Base-by-base conservation (phyloP, 2,113 vertebrate species). In the Rhabdomys dilectus region DNA sequence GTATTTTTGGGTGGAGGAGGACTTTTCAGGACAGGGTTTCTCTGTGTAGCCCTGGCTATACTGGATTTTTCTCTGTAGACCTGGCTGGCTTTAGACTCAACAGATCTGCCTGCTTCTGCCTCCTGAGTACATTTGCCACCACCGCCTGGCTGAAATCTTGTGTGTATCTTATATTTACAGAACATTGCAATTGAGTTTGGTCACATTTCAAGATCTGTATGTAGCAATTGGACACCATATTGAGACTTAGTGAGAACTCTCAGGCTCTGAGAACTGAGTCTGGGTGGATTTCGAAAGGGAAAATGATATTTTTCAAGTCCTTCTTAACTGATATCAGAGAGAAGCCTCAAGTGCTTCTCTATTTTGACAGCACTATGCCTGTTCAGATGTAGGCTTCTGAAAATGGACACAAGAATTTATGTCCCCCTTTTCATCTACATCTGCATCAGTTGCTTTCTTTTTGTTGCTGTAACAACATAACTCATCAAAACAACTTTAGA, bases 181-280 rank as follows among this genome's bases (percentile, higher is more conserved):
- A 64, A 62, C 19, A 66, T 68, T n/a, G 48, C 70, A 78, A 19
- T 88, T 73, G 3, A 13, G 42, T 60, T 21, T 13, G 77, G 19
- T 11, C 17, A 34, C 13, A n/a, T 95, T 80, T 95, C 39, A 62
- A 68, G 56, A 87, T 51, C 39, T 60, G 36, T 53, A 62, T 89
- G 39, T 93, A 78, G 26, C 68, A 85, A 73, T 45, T 80, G 76
- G 19, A 36, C 11, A 36, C 66, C 5, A 19, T 68, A 56, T 87
- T 80, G 53, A 76, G 70, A 75, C 70, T 95, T 89, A 78, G 56
- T 81, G 7, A 96, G 84, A 96, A 87, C 10, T n/a, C 10, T n/a
- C 64, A 93, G 45, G 15, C 78, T 91, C 89, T 89, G 78, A 73
- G 13, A 96, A 95, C 45, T 53, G 77, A 86, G 31, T 87, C 7